These are phyloP conservation scores for Aurelia aurita DNA, from an alignment of 30 jellyfish, hydroid and myxozoan genomes.

Conservation along the genomic window DNA sequence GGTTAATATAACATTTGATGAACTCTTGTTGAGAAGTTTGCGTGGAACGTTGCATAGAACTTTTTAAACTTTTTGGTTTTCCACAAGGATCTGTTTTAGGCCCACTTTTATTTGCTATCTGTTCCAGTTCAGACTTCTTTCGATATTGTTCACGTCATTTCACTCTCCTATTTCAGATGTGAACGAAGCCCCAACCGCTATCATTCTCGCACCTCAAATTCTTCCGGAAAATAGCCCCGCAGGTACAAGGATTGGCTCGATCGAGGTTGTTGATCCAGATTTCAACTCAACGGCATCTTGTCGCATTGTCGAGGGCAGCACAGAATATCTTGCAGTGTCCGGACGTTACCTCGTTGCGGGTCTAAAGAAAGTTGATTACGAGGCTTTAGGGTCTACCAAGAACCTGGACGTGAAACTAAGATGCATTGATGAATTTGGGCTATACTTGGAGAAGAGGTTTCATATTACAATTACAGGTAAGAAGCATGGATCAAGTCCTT, in stretches of 20 bases:
- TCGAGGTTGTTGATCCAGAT: conserved; percentile 71
- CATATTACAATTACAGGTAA: conserved; percentile 69
- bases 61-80: too few species aligned
- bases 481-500: neutral
- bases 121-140: too few species aligned
- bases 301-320: conserved; percentile 38
- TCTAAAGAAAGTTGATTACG: conserved; percentile 52
- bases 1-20: too few species aligned
- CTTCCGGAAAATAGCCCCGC: conserved; percentile 76
- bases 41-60: too few species aligned
- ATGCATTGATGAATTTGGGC: conserved; percentile 74
- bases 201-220: conserved; percentile 20
- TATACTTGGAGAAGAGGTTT: conserved; percentile 32
- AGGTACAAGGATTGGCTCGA: conserved; percentile 58
- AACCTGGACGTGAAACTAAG: conserved; percentile 22
- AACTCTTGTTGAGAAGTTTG: too few species aligned
- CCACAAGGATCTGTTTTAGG: too few species aligned
- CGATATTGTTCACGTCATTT: too few species aligned
- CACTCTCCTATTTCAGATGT: conserved; percentile 38
- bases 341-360: conserved; percentile 56
- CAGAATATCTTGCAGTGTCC: conserved; percentile 32
- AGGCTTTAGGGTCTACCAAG: conserved; percentile 59
- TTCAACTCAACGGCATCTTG: conserved; percentile 69
- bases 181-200: conserved; percentile 86
- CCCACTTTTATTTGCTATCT: neutral